phyloP scores from a whole-genome alignment of 2,888 invertebrate species.

The Bembecia ichneumoniformis region DNA sequence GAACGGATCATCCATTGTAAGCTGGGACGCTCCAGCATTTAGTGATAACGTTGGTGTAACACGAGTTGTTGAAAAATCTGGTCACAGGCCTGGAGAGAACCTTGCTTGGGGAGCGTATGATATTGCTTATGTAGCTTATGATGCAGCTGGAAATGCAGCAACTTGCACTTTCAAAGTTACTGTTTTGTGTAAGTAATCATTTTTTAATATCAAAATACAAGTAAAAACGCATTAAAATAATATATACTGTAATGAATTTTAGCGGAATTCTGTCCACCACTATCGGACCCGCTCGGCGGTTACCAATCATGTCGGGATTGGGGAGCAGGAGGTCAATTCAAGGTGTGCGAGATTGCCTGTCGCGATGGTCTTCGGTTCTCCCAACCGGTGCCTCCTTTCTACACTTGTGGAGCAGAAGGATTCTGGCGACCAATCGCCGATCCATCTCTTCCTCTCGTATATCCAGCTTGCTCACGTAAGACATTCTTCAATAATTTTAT shows the following conservation, averaged over 20 bases:
- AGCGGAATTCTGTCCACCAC: slow-evolving; percentile 93
- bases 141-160: slow-evolving; percentile 92
- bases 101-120: slow-evolving; percentile 93
- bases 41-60: slow-evolving; percentile 89
- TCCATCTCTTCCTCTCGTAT: slow-evolving; percentile 85
- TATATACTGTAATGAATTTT: slow-evolving; percentile 19
- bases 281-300: slow-evolving; percentile 92
- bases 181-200: slow-evolving; percentile 79
- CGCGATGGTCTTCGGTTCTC: slow-evolving; percentile 91
- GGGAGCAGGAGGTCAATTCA: slow-evolving; percentile 97
- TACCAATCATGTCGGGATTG: slow-evolving; percentile 93
- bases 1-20: slow-evolving; percentile 90
- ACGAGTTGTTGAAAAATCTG: slow-evolving; percentile 85
- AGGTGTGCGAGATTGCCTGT: slow-evolving; percentile 93
- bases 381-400: slow-evolving; percentile 94
- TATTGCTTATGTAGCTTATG: slow-evolving; percentile 93
- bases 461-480: slow-evolving; percentile 92
- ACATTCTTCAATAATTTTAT: slow-evolving; percentile 7
- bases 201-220: neutral
- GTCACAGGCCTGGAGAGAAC: slow-evolving; percentile 89
- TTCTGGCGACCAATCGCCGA: slow-evolving; percentile 94
- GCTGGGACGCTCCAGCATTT: slow-evolving; percentile 93
- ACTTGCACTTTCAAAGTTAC: slow-evolving; percentile 93
- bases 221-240: neutral
- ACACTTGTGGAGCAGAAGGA: slow-evolving; percentile 98